These are phyloP conservation scores for Trissolcus basalis DNA, from an alignment of 1,140 invertebrate genomes.

Conservation along the genomic window DNA sequence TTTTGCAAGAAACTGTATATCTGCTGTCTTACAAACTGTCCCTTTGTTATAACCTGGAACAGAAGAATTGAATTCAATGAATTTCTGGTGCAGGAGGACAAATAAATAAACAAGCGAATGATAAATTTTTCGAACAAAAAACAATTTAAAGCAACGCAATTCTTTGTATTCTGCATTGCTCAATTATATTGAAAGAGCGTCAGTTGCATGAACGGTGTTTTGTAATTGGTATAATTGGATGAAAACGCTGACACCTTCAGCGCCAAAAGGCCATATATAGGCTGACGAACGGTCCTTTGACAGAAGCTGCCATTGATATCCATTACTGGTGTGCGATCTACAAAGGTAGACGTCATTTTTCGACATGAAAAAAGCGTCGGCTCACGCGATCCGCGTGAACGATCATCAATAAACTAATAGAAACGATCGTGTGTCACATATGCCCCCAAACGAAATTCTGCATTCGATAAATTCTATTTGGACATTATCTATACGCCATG, in stretches of 20 bases:
- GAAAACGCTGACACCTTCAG: constrained; percentile 57
- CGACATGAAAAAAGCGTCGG: constrained; percentile 36
- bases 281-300: constrained; percentile 49
- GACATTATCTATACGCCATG: too few species aligned
- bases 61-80: too few species aligned
- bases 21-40: too few species aligned
- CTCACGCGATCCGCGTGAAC: constrained; percentile 47
- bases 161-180: constrained; percentile 29
- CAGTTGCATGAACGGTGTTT: constrained; percentile 40
- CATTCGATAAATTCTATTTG: constrained; percentile 15
- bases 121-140: constrained; percentile 27
- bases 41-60: too few species aligned
- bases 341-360: constrained; percentile 52
- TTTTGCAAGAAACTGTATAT: too few species aligned
- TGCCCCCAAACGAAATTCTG: constrained; percentile 17
- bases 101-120: constrained; percentile 18
- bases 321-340: constrained; percentile 39
- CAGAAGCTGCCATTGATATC: constrained; percentile 47
- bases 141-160: constrained; percentile 37
- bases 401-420: constrained; percentile 59
- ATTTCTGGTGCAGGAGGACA: constrained; percentile 16
- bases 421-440: constrained; percentile 43
- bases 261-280: constrained; percentile 32
- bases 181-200: constrained; percentile 51
- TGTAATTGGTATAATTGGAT: constrained; percentile 58